Conservation (phyloP, 2,888 invertebrate genomes). For the Mesorhabditis spiculigera region DNA sequence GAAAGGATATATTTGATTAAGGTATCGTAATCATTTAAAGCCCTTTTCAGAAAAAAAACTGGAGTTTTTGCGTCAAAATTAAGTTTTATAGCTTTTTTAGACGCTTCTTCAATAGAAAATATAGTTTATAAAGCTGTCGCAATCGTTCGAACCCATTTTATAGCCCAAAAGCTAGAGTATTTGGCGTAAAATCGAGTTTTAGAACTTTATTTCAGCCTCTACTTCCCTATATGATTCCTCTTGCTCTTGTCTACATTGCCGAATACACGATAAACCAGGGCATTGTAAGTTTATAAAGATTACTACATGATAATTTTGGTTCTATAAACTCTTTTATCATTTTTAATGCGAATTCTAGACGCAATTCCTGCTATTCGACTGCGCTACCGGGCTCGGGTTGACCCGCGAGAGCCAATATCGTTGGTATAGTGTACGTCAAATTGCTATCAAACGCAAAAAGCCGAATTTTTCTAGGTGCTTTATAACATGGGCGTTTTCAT, state of each 20-base stretch:
- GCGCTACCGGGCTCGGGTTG: background rate
- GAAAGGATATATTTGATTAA: too few relatives aligned
- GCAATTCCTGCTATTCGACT: slow-evolving; percentile 1
- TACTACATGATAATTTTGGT: too few relatives aligned
- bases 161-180: too few relatives aligned
- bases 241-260: background rate
- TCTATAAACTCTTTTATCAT: too few relatives aligned
- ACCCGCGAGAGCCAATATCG: background rate
- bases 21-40: too few relatives aligned
- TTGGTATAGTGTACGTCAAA: background rate
- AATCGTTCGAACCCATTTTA: too few relatives aligned
- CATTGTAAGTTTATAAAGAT: background rate
- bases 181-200: too few relatives aligned
- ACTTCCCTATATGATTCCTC: background rate
- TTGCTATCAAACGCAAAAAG: background rate
- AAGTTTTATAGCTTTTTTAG: too few relatives aligned
- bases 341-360: background rate
- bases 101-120: too few relatives aligned
- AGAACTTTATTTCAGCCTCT: background rate
- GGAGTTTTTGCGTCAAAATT: too few relatives aligned
- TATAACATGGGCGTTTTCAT: background rate
- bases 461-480: background rate
- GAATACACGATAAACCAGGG: background rate
- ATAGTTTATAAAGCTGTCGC: too few relatives aligned
- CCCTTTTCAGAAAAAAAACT: too few relatives aligned